These are phyloP conservation scores for Stigmatopora argus DNA, from an alignment of 2,113 vertebrate genomes.

Conservation along the genomic window DNA sequence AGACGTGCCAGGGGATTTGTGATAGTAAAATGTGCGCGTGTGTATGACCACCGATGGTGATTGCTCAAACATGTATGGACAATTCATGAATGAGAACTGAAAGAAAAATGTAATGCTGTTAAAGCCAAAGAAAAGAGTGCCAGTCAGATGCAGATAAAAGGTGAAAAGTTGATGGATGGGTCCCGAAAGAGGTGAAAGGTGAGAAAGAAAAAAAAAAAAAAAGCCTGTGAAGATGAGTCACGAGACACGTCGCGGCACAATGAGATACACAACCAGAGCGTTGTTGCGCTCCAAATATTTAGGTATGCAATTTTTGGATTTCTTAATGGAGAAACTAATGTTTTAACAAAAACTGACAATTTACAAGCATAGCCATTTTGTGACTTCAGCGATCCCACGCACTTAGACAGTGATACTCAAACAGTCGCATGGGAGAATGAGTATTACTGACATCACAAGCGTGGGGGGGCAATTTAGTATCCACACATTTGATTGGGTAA, in stretches of 20 bases:
- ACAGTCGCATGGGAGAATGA: too few relatives aligned
- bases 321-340: too few relatives aligned
- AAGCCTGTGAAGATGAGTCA: background rate
- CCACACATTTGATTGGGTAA: too few relatives aligned
- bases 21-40: background rate
- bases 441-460: too few relatives aligned
- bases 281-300: too few relatives aligned
- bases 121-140: constrained; percentile 7
- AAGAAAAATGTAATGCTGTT: constrained; percentile 1
- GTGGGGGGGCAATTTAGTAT: too few relatives aligned
- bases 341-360: too few relatives aligned
- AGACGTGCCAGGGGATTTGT: background rate
- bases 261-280: background rate
- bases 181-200: background rate
- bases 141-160: constrained; percentile 28
- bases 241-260: background rate
- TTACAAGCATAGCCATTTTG: too few relatives aligned
- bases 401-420: too few relatives aligned
- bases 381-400: too few relatives aligned
- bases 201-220: too few relatives aligned
- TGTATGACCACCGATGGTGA: background rate
- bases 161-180: constrained; percentile 6
- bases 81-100: background rate
- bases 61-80: background rate
- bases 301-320: too few relatives aligned